Percentiles rank a stretch among this genome's conserved stretches.
These are phyloP conservation scores for Platycheirus rosarum DNA, from an alignment of 2,888 invertebrate genomes.

Conservation along the genomic window DNA sequence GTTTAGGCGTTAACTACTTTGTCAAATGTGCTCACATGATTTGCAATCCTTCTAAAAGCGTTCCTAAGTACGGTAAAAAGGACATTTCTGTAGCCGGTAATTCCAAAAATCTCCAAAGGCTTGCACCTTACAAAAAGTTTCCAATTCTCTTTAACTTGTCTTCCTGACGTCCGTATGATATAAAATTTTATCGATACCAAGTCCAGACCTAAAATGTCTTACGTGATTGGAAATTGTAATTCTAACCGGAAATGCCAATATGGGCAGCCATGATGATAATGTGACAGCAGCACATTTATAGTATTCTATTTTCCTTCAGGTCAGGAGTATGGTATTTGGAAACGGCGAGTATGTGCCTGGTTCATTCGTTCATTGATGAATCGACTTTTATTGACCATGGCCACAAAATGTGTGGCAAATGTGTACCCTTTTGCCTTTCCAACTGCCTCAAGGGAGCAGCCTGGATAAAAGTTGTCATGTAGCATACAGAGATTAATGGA, in stretches of 20 bases:
- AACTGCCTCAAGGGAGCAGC: neutral
- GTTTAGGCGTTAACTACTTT: no score
- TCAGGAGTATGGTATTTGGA: neutral
- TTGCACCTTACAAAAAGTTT: no score
- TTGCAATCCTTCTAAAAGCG: no score
- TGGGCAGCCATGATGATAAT: constrained; percentile 6
- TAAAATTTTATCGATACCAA: constrained; percentile 62
- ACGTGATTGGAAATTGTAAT: constrained; percentile 61
- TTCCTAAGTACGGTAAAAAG: no score
- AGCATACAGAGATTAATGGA: constrained; percentile 52
- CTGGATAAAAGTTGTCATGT: constrained; percentile 14
- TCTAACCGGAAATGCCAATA: constrained; percentile 20
- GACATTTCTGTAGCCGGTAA: no score
- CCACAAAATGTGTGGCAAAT: constrained; percentile 15
- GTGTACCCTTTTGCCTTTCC: neutral
- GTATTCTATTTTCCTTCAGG: constrained; percentile 1
- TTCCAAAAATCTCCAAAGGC: no score
- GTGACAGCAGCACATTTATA: constrained; percentile 5
- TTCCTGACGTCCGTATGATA: constrained; percentile 4
- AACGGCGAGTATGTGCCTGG: constrained; percentile 28
- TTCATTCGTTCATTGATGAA: constrained; percentile 35
- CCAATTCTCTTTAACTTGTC: no score
- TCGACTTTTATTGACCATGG: constrained; percentile 52
- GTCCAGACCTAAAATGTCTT: constrained; percentile 54
- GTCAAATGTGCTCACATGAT: no score